Evolutionary conservation across 2,113 vertebrate genomes (phyloP), one percentile per base, ranked within the genome.

Genomic region (Hypomesus transpacificus): DNA sequence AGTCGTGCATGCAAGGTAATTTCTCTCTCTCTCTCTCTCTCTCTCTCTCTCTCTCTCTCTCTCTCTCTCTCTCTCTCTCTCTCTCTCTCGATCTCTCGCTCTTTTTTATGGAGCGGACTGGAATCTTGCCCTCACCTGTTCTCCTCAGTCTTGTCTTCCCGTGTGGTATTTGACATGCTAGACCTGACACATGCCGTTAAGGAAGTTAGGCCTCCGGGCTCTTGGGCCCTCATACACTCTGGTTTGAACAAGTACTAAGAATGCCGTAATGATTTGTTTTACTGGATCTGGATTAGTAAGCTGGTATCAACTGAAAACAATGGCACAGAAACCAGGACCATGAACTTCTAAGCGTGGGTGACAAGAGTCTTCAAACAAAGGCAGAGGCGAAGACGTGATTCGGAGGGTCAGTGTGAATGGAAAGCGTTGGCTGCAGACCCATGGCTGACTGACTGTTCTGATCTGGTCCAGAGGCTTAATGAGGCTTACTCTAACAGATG

Each of bases 1-100:
- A 66, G 34, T 79, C 56, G 78, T 78, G 82, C 75, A 84, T 6
- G 60, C 17, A 61, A 14, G 11, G 11, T 51, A 39, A 71, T 16
- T 54, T 5, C 52, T 53, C 14, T 2, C 52, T 14, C 14, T 53
- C 6, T 53, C 11, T 53, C 52, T 6, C 52, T 14, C 3, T 14
- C 16, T 53, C 52, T 7, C 9, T 53, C 52, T 53, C 52, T 53
- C 16, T 53, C 52, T 53, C 16, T 1, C 14, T 53, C 52, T 53
- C 9, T 53, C 52, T 53, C 3, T 2, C 52, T 2, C 52, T 18
- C 52, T 53, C 14, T 53, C 14, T 53, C 11, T 53, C 52, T 2
- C 7, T 14, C 52, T 53, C 52, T 14, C 13, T 14, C 52, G n/a
- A n/a, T 18, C 52, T 56, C 53, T 56, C 61, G 7, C 58, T 53